Percentiles rank a stretch among this genome's conserved stretches.
Evolutionary conservation across 23 tunicate species (phyloP).

Genomic region (Phallusia fumigata): DNA sequence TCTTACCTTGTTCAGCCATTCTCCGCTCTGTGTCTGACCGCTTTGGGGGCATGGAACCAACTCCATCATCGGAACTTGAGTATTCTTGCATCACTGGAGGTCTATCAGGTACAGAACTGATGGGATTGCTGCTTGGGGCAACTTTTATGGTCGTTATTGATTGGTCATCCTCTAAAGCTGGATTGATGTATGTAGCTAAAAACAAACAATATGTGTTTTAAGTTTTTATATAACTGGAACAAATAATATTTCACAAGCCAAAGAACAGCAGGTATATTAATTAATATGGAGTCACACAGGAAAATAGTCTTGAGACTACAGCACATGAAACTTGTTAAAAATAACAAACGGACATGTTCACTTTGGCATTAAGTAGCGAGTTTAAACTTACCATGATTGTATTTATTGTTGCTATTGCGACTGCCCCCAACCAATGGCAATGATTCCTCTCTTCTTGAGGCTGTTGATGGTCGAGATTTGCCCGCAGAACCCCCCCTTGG

Average conservation of each 20-base stretch:
- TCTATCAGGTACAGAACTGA: not conserved
- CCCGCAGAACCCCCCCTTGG: conserved; percentile 70
- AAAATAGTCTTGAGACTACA: too few species aligned
- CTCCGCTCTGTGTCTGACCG: conserved; percentile 61
- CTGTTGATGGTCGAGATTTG: conserved; percentile 64
- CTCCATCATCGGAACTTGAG: conserved; percentile 16
- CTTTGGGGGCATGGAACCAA: conserved; percentile 33
- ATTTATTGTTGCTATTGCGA: conserved; percentile 75
- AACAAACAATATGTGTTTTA: not conserved
- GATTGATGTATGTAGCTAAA: conserved; percentile 65
- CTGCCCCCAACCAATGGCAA: conserved; percentile 46
- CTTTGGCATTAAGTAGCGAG: too few species aligned
- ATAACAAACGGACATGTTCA: too few species aligned
- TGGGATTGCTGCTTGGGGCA: conserved; percentile 28
- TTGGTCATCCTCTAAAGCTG: conserved; percentile 78
- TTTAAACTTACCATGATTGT: conserved; percentile 62
- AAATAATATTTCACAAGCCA: too few species aligned
- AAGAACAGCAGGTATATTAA: too few species aligned
- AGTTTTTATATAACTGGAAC: too few species aligned
- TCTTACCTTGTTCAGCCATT: conserved; percentile 64
- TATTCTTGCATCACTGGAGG: not conserved
- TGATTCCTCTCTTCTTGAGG: conserved; percentile 45
- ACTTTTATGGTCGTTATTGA: conserved; percentile 41
- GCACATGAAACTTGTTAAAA: too few species aligned
- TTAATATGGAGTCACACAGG: too few species aligned